Evolutionary conservation across 2,113 vertebrate genomes (phyloP).

Genomic region (Callorhinus ursinus): DNA sequence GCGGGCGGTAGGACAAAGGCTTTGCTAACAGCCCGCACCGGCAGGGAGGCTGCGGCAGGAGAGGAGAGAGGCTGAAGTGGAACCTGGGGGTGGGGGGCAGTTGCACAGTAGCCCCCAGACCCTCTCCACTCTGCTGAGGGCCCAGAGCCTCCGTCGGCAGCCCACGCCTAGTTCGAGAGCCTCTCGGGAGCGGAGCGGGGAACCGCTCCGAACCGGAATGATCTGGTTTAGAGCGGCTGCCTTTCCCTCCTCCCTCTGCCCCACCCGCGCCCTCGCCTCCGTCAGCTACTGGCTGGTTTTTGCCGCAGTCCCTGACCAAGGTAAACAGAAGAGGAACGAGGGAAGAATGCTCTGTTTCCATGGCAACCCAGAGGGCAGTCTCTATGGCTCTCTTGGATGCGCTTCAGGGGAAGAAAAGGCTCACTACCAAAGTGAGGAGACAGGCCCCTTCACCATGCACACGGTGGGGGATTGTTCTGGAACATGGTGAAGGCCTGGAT

Average conservation of each 20-base stretch:
- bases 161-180: background rate
- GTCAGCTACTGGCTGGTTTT: slow-evolving; percentile 46
- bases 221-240: slow-evolving; percentile 56
- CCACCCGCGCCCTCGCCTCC: background rate
- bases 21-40: slow-evolving; percentile 82
- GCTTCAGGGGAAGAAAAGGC: slow-evolving; percentile 92
- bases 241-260: background rate
- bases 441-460: slow-evolving; percentile 87
- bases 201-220: slow-evolving; percentile 46
- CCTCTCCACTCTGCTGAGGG: fast-evolving
- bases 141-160: too few species aligned
- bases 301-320: slow-evolving; percentile 73
- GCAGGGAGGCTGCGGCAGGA: background rate
- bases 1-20: slow-evolving; percentile 87
- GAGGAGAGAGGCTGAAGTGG: fast-evolving
- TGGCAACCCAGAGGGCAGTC: slow-evolving; percentile 79
- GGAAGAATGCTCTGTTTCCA: slow-evolving; percentile 55
- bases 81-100: too few species aligned
- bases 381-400: slow-evolving; percentile 92
- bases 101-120: fast-evolving
- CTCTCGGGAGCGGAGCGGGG: background rate
- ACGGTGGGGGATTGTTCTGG: slow-evolving; percentile 86
- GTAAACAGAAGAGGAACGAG: slow-evolving; percentile 54
- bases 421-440: slow-evolving; percentile 90
- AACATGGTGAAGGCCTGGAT: background rate